Evolutionary conservation across 2,113 vertebrate species (phyloP).

Genomic region (Chaetorhynchus papuensis): DNA sequence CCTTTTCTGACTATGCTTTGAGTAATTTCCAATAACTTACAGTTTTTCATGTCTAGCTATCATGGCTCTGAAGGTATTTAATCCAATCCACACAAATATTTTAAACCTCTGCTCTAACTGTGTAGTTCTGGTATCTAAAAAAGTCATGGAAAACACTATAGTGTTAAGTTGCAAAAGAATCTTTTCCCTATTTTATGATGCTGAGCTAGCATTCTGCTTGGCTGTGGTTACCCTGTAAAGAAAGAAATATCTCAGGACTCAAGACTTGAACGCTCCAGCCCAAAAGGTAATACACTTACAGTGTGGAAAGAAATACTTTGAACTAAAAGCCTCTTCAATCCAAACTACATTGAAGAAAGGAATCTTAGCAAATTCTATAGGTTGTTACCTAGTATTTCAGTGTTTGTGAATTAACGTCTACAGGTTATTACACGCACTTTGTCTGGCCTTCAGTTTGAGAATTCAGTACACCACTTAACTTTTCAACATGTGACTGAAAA

Average conservation of each 20-base stretch:
- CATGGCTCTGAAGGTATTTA: neutral
- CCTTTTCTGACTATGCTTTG: neutral
- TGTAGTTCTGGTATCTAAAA: neutral
- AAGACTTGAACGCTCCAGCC: neutral
- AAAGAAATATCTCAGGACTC: neutral
- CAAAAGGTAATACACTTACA: neutral
- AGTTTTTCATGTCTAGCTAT: neutral
- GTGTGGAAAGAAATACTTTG: neutral
- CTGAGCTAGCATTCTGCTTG: neutral
- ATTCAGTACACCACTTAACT: neutral
- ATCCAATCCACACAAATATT: neutral
- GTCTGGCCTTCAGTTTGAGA: neutral
- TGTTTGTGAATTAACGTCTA: neutral
- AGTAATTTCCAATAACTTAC: neutral
- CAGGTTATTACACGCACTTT: rapidly evolving
- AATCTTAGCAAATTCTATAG: neutral
- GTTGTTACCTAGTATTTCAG: neutral
- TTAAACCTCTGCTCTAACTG: neutral
- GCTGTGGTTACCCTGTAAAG: neutral
- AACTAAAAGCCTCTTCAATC: neutral
- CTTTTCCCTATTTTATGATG: neutral
- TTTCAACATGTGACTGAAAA: neutral
- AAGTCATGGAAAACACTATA: neutral
- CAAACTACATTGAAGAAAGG: neutral
- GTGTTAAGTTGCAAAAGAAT: neutral